phyloP scores from a whole-genome alignment of 1,140 invertebrate species.

The Akabosia matsudoensis region DNA sequence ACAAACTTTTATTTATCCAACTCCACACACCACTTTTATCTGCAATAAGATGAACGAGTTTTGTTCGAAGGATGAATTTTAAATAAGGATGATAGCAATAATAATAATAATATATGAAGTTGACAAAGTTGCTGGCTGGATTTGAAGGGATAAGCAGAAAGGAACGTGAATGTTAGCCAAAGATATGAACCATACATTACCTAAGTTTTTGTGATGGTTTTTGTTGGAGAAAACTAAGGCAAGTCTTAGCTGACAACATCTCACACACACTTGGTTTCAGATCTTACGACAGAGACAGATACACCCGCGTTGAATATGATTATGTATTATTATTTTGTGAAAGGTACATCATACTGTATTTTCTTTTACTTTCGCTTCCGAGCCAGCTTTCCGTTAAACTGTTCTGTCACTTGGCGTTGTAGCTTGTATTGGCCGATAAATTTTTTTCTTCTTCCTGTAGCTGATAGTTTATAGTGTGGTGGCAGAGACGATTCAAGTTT shows the following conservation, averaged over 20 bases:
- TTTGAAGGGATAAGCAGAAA: not conserved
- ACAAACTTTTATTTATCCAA: not conserved
- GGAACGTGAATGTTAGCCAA: not conserved
- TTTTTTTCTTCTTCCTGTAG: too few species aligned
- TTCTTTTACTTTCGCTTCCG: too few species aligned
- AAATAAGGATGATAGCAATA: not conserved
- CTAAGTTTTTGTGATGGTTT: too few species aligned
- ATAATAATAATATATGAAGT: not conserved
- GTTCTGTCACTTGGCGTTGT: not conserved
- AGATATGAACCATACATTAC: not conserved
- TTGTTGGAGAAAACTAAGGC: too few species aligned
- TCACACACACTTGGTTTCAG: not conserved
- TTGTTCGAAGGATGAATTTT: constrained; percentile 2
- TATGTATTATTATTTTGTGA: too few species aligned
- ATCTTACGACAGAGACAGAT: not conserved
- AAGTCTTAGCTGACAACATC: too few species aligned
- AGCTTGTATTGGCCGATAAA: not conserved
- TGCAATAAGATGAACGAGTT: constrained; percentile 1
- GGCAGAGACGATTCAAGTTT: too few species aligned
- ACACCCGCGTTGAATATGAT: not conserved
- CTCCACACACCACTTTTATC: not conserved
- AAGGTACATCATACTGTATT: not conserved
- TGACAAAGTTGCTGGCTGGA: not conserved
- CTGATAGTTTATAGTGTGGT: too few species aligned
- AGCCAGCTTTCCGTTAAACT: too few species aligned